Evolutionary conservation across 2,113 vertebrate species (phyloP).

Genomic region (Heloderma charlesbogerti): DNA sequence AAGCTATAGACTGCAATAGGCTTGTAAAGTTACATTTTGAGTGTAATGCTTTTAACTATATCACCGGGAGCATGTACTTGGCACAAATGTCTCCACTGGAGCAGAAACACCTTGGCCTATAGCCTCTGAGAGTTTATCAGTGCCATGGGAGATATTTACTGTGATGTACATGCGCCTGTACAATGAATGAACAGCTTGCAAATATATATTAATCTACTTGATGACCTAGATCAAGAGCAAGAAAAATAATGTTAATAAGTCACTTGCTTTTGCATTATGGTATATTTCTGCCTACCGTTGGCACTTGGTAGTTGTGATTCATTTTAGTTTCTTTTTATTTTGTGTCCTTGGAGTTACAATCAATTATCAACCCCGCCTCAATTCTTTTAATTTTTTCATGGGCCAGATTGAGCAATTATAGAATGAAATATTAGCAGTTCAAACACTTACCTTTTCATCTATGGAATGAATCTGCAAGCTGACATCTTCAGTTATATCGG

Average conservation of each 20-base stretch:
- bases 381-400: constrained; percentile 43
- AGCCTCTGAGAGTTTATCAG: constrained; percentile 76
- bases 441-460: constrained; percentile 20
- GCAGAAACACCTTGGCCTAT: constrained; percentile 78
- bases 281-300: constrained; percentile 36
- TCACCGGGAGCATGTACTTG: constrained; percentile 73
- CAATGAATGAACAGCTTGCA: constrained; percentile 75
- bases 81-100: constrained; percentile 75
- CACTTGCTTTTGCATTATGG: constrained; percentile 55
- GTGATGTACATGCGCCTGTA: constrained; percentile 64
- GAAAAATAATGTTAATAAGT: constrained; percentile 68
- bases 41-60: constrained; percentile 75
- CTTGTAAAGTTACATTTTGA: constrained; percentile 73
- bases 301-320: constrained; percentile 20
- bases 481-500: background rate
- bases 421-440: constrained; percentile 13
- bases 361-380: background rate
- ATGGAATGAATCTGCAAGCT: background rate
- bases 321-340: constrained; percentile 48
- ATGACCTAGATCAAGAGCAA: constrained; percentile 74
- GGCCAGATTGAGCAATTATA: constrained; percentile 26
- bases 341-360: constrained; percentile 35
- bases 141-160: constrained; percentile 73
- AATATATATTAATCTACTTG: constrained; percentile 75
- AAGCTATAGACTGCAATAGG: constrained; percentile 66